These are phyloP conservation scores for Betta splendens DNA, from an alignment of 2,797 vertebrate genomes.

Conservation along the genomic window DNA sequence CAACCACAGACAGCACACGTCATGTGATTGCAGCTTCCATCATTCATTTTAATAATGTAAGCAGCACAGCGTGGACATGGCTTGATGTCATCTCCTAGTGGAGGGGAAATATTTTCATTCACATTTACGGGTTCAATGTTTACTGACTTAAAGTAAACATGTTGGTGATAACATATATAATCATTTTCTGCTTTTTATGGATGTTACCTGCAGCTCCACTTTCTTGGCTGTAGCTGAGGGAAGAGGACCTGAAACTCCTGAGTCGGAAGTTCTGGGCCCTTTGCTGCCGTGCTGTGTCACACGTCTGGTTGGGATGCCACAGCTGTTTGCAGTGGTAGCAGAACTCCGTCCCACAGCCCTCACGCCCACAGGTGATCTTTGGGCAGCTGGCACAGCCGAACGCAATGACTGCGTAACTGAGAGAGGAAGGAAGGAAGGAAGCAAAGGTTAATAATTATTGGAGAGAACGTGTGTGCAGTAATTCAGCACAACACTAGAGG, in stretches of 20 bases:
- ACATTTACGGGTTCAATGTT: no score
- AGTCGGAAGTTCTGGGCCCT: constrained; percentile 91
- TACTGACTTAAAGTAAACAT: background rate
- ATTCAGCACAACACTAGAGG: constrained; percentile 30
- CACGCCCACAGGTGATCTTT: constrained; percentile 93
- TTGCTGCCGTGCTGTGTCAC: constrained; percentile 94
- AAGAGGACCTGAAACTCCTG: constrained; percentile 92
- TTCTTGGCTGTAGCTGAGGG: constrained; percentile 97
- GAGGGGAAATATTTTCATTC: no score
- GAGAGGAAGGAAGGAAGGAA: constrained; percentile 3
- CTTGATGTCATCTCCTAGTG: constrained; percentile 94
- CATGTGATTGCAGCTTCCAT: constrained; percentile 99
- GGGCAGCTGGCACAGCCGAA: constrained; percentile 99
- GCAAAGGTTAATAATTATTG: background rate
- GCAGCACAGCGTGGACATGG: constrained; percentile 96
- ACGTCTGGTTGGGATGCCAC: constrained; percentile 99
- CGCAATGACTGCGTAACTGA: constrained; percentile 94
- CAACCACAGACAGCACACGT: constrained; percentile 97
- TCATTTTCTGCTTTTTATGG: background rate
- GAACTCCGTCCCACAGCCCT: constrained; percentile 96
- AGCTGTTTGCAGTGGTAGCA: constrained; percentile 99
- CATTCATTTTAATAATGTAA: constrained; percentile 99
- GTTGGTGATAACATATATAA: no score
- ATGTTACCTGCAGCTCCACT: constrained; percentile 91
- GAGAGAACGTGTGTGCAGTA: constrained; percentile 3